phyloP scores from a whole-genome alignment of 2,113 vertebrate genomes.

The Himantopus leucocephalus region DNA sequence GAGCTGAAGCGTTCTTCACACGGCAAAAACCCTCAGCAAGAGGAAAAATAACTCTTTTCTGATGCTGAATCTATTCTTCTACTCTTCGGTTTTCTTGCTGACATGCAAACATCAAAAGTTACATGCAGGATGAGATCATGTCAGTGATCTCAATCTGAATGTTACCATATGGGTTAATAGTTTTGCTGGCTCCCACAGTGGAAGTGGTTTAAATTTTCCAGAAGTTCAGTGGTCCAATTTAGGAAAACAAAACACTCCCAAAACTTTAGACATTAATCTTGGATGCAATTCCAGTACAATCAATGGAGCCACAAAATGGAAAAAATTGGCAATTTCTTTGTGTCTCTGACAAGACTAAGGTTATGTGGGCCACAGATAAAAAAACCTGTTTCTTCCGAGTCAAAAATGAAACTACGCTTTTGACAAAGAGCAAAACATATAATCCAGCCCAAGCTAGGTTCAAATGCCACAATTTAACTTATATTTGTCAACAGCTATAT shows the following conservation, averaged over 20 bases:
- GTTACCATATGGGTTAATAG: conserved; percentile 40
- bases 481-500: background rate
- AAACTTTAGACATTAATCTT: background rate
- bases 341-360: background rate
- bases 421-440: background rate
- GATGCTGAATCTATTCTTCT: background rate
- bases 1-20: background rate
- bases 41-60: background rate
- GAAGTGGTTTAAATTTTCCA: conserved; percentile 36
- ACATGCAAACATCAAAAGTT: background rate
- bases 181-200: background rate
- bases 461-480: background rate
- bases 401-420: background rate
- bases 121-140: conserved; percentile 35
- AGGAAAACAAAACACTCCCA: background rate
- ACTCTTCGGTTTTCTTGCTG: background rate
- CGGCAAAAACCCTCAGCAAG: background rate
- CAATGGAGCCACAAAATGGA: background rate
- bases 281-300: background rate
- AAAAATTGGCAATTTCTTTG: background rate
- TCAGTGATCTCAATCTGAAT: conserved; percentile 42
- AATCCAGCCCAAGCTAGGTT: background rate
- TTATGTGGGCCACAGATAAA: background rate
- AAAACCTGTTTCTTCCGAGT: background rate
- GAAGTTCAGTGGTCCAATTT: background rate